A percentile compares a stretch with the other conserved stretches of the same genome.
Conservation (phyloP, 2,888 invertebrate species). For the Anorthoa munda region DNA sequence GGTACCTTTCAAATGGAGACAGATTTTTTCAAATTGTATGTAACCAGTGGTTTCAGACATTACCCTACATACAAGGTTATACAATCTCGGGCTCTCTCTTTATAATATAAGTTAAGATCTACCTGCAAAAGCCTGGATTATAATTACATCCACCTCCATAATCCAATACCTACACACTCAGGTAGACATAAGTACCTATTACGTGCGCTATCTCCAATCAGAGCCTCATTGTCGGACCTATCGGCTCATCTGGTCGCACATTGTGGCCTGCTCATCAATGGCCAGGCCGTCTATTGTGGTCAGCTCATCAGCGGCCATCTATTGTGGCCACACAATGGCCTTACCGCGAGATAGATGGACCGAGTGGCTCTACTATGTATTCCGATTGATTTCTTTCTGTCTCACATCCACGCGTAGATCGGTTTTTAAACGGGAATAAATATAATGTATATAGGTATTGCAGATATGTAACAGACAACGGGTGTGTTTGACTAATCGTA, state of each 20-base stretch:
- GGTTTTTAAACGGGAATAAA: not conserved
- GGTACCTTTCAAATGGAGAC: too few species aligned
- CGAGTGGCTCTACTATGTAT: not conserved
- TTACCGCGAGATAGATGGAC: not conserved
- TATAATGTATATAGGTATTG: not conserved
- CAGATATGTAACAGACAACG: not conserved
- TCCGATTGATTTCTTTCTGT: slow-evolving; percentile 9
- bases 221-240: slow-evolving; percentile 24
- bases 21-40: too few species aligned
- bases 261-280: slow-evolving; percentile 18
- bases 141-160: not conserved
- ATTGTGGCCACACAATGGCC: slow-evolving; percentile 39
- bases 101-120: too few species aligned
- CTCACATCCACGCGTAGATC: not conserved
- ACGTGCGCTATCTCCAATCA: slow-evolving; percentile 45
- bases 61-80: too few species aligned
- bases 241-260: slow-evolving; percentile 28
- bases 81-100: too few species aligned
- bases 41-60: too few species aligned
- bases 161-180: not conserved
- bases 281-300: slow-evolving; percentile 20
- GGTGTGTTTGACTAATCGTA: not conserved
- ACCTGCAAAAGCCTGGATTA: not conserved
- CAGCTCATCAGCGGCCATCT: slow-evolving; percentile 28
- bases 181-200: not conserved